Conservation (phyloP, 1,140 invertebrate genomes). For the Diplogasteroides magnus region DNA sequence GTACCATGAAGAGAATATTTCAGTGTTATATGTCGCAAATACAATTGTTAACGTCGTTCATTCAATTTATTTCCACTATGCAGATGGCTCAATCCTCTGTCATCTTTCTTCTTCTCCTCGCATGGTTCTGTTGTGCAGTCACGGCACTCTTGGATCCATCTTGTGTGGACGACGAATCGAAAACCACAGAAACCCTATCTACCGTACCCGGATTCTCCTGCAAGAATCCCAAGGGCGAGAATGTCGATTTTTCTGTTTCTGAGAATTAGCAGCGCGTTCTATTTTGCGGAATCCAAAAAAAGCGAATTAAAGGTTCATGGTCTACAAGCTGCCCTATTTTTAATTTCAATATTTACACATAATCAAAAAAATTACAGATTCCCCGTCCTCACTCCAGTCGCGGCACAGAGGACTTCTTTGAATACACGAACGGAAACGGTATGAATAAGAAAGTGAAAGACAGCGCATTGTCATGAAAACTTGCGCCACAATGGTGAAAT, state of each 20-base stretch:
- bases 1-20: too few relatives aligned
- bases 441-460: too few relatives aligned
- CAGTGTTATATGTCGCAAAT: too few relatives aligned
- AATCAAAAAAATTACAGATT: background rate
- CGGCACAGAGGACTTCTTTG: background rate
- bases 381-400: background rate
- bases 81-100: too few relatives aligned
- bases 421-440: background rate
- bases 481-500: too few relatives aligned
- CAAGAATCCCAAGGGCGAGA: background rate
- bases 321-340: background rate
- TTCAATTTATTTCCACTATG: too few relatives aligned
- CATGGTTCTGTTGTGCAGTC: background rate
- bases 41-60: too few relatives aligned
- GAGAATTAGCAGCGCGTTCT: too few relatives aligned
- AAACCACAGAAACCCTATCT: too few relatives aligned
- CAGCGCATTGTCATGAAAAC: too few relatives aligned
- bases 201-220: background rate
- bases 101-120: too few relatives aligned
- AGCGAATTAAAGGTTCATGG: background rate
- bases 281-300: background rate
- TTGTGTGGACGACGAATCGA: too few relatives aligned
- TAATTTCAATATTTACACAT: background rate
- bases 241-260: background rate
- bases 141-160: background rate